Evolutionary conservation across 2,113 vertebrate species (phyloP).

Genomic region (Sylvia atricapilla): DNA sequence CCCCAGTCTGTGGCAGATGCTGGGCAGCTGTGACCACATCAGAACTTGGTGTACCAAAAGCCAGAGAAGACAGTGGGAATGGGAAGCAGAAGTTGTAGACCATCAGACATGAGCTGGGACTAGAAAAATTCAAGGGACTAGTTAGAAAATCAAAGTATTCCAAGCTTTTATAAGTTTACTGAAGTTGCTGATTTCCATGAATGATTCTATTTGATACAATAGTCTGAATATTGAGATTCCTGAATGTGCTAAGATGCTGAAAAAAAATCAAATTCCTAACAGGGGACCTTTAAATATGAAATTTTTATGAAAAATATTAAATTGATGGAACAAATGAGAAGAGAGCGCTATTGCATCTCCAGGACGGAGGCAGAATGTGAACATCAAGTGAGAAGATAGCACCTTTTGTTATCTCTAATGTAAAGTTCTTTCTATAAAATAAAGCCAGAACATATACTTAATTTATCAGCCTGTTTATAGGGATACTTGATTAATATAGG

Average conservation of each 20-base stretch:
- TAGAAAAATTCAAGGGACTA: not conserved
- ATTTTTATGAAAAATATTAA: not conserved
- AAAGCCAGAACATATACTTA: not conserved
- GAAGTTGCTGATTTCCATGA: not conserved
- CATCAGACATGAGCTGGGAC: not conserved
- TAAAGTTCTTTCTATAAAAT: not conserved
- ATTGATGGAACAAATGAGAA: not conserved
- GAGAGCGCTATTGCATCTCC: not conserved
- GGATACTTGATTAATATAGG: not conserved
- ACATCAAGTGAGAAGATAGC: not conserved
- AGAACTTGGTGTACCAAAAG: not conserved
- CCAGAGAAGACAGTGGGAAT: not conserved
- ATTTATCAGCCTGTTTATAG: not conserved
- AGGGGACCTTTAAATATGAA: not conserved
- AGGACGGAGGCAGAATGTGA: not conserved
- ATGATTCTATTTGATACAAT: not conserved
- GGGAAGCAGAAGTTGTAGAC: not conserved
- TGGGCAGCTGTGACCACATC: not conserved
- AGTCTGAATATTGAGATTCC: not conserved
- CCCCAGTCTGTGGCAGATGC: not conserved
- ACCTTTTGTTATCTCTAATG: not conserved
- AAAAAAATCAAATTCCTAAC: not conserved
- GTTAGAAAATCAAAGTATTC: not conserved
- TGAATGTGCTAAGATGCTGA: not conserved
- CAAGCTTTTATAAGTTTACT: not conserved